A percentile compares a stretch with the other conserved stretches of the same genome.
Evolutionary conservation across 2,888 invertebrate species (phyloP).

Genomic region (Melanchra persicariae): DNA sequence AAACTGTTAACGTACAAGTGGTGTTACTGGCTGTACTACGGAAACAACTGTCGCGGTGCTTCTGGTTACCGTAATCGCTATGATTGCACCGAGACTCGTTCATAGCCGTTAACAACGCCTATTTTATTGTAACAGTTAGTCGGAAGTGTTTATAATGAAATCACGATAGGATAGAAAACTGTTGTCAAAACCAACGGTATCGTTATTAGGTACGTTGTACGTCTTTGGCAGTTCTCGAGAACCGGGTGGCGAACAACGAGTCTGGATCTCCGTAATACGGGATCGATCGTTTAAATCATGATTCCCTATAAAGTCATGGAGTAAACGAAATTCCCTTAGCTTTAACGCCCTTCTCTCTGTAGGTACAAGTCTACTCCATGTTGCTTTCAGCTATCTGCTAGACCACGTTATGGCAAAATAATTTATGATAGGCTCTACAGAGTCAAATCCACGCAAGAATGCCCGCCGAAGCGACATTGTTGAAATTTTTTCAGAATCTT

Average conservation of each 20-base stretch:
- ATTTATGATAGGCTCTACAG: background rate
- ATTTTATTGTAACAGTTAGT: conserved; percentile 8
- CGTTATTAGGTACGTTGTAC: background rate
- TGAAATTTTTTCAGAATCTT: background rate
- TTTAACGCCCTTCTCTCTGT: too few species aligned
- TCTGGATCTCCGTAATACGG: too few species aligned
- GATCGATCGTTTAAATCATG: too few species aligned
- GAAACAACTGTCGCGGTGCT: background rate
- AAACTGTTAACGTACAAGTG: background rate
- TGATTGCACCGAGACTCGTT: background rate
- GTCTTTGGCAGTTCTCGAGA: background rate
- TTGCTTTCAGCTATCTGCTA: background rate
- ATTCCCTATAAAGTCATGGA: too few species aligned
- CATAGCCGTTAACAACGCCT: background rate
- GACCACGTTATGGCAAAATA: background rate
- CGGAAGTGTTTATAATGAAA: background rate
- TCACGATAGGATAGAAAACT: too few species aligned
- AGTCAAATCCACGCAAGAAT: background rate
- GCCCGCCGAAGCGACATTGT: background rate
- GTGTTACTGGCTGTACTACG: background rate
- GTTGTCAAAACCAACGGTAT: background rate
- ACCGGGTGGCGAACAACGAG: too few species aligned
- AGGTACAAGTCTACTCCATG: too few species aligned
- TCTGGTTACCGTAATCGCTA: conserved; percentile 4
- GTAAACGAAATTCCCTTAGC: too few species aligned